phyloP scores from a whole-genome alignment of 2,113 vertebrate genomes.

The Cyanoderma ruficeps region DNA sequence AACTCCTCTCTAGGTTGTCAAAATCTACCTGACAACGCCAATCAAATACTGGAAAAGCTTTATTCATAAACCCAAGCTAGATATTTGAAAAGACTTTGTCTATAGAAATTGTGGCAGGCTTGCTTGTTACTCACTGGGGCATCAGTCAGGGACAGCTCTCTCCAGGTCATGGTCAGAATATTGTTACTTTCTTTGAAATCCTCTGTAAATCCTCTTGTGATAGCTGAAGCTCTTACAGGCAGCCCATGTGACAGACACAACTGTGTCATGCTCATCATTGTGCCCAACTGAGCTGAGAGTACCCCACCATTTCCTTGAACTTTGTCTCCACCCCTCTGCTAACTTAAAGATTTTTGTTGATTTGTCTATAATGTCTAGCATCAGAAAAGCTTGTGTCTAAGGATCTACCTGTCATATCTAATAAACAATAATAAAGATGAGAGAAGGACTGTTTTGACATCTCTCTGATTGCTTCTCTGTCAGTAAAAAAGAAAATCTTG shows the following conservation, averaged over 20 bases:
- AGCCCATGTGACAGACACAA: rapidly evolving
- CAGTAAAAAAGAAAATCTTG: neutral
- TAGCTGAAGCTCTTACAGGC: neutral
- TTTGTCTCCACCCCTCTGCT: neutral
- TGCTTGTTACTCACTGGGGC: neutral
- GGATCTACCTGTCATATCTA: neutral
- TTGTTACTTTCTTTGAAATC: neutral
- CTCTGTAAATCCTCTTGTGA: neutral
- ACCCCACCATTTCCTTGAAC: neutral
- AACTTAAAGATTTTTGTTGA: neutral
- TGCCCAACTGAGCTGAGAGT: neutral
- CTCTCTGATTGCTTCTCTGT: neutral
- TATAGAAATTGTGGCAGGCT: neutral
- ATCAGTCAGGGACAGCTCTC: neutral
- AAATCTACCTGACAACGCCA: neutral
- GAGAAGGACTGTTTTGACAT: neutral
- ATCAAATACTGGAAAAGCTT: neutral
- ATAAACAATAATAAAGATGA: neutral
- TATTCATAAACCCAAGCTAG: neutral
- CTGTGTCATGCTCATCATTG: neutral
- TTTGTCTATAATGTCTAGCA: neutral
- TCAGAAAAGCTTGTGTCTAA: neutral
- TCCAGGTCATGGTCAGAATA: neutral
- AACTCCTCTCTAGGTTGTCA: neutral
- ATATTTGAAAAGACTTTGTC: neutral